A percentile compares a stretch with the other conserved stretches of the same genome.
Conservation (phyloP, 2,797 vertebrate species). For the Sciurus vulgaris region DNA sequence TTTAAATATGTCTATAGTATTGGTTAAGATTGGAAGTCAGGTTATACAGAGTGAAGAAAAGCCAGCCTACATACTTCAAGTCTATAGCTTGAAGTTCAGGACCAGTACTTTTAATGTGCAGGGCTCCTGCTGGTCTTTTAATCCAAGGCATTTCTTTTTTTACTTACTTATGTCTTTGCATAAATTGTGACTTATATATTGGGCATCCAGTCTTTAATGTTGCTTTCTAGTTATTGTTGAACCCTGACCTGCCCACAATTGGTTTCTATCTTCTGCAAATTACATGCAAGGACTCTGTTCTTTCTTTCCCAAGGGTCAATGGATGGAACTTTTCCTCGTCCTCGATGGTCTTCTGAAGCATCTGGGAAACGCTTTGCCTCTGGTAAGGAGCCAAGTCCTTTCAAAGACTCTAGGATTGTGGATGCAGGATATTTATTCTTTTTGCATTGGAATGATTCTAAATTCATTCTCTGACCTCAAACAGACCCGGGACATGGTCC, state of each 20-base stretch:
- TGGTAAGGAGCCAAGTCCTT: slow-evolving; percentile 83
- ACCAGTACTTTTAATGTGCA: background rate
- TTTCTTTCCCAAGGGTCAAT: slow-evolving; percentile 87
- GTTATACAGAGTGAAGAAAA: background rate
- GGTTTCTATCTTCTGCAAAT: background rate
- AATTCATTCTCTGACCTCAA: background rate
- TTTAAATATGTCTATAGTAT: background rate
- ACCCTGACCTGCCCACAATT: background rate
- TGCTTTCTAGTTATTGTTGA: background rate
- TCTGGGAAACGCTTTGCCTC: slow-evolving; percentile 91
- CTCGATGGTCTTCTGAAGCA: slow-evolving; percentile 90
- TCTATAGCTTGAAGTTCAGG: background rate
- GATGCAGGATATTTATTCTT: background rate
- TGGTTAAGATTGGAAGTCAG: background rate
- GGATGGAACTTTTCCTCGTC: slow-evolving; percentile 80
- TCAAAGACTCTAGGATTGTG: background rate
- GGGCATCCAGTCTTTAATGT: no score
- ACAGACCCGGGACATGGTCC: slow-evolving; percentile 89
- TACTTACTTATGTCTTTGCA: no score
- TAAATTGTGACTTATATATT: no score
- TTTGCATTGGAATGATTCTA: background rate
- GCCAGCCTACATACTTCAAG: no score
- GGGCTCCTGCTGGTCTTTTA: no score
- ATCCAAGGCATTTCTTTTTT: no score
- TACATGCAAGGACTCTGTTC: background rate